Base-by-base conservation (phyloP, 2,888 invertebrate species). In the Phaedon cochleariae region DNA sequence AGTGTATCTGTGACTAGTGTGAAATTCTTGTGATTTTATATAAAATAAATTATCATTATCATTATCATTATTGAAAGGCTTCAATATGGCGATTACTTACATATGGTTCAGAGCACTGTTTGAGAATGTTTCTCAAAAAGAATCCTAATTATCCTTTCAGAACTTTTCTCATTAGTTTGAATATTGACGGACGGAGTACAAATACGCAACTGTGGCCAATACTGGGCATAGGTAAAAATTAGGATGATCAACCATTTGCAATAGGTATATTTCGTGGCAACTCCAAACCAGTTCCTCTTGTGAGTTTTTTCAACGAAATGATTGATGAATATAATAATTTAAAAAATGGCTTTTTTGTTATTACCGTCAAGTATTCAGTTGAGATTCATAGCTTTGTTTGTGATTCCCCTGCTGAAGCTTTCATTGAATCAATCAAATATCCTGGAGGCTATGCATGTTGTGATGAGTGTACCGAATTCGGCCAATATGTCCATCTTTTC, bases 361-460 rank as follows among this genome's bases (percentile, higher is more conserved):
- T 48, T 10, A 26, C 46, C 31, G 64, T 49, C 37, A 37, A 53
- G 37, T 60, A 57, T 53, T 22, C 12, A 37, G 17, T 67, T 37
- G n/a, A 52, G 26, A 26, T 64, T 10, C 61, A 63, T 53, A 61
- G 49, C 31, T 67, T 63, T 15, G 46, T 67, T 12, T 64, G 64
- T 49, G 67, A 67, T 61, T 57, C 58, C 15, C 68, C 65, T 15
- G 68, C 65, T 10, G 59, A 60, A 46, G 41, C 63, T n/a, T 65
- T 59, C 31, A 52, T 68, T 22, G 60, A 64, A 52, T 67, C 55
- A 31, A 55, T 54, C 4, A 67, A 69, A 46, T 53, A 55, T 1
- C 69, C 57, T 37, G 37, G 52, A 5, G 69, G 69, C 2, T 67
- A 69, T 57, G 51, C 62, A 12, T 59, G 31, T 29, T 69, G 69